These are phyloP conservation scores for Chrysocyon brachyurus DNA, from an alignment of 2,797 vertebrate species.

Conservation along the genomic window DNA sequence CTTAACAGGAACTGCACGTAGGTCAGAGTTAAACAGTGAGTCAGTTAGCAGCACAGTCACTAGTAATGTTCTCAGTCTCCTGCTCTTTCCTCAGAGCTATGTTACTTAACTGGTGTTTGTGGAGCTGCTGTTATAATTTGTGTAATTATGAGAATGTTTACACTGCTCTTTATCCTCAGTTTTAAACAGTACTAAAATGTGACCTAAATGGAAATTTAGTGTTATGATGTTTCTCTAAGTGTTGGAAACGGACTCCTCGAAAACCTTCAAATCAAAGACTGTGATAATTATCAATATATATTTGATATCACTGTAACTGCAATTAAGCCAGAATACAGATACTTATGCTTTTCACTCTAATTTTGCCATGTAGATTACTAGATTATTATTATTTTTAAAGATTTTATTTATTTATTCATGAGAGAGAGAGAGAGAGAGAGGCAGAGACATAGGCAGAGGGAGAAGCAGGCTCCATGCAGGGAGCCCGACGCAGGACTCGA, in stretches of 20 bases:
- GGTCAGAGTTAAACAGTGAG: neutral
- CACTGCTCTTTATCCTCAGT: neutral
- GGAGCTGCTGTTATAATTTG: conserved; percentile 22
- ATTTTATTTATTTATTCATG: too few species aligned
- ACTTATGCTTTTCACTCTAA: neutral
- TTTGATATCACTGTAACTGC: conserved; percentile 25
- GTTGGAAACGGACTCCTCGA: neutral
- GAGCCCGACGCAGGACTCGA: too few species aligned
- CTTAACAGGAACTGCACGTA: neutral
- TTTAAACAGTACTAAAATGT: conserved; percentile 15
- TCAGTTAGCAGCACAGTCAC: neutral
- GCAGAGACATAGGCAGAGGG: too few species aligned
- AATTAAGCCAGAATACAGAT: neutral
- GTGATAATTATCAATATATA: conserved; percentile 3
- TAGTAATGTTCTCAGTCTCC: neutral
- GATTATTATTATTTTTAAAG: neutral
- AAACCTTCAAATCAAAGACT: conserved; percentile 27
- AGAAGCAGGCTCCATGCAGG: too few species aligned
- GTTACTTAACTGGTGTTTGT: conserved; percentile 22
- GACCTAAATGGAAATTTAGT: conserved; percentile 48
- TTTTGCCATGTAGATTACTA: neutral
- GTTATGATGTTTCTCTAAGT: neutral
- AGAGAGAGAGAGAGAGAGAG: too few species aligned
- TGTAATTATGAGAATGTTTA: conserved; percentile 57
- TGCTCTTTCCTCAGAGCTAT: neutral